These are phyloP conservation scores for Belonocnema kinseyi DNA, from an alignment of 1,140 invertebrate species.

Conservation along the genomic window DNA sequence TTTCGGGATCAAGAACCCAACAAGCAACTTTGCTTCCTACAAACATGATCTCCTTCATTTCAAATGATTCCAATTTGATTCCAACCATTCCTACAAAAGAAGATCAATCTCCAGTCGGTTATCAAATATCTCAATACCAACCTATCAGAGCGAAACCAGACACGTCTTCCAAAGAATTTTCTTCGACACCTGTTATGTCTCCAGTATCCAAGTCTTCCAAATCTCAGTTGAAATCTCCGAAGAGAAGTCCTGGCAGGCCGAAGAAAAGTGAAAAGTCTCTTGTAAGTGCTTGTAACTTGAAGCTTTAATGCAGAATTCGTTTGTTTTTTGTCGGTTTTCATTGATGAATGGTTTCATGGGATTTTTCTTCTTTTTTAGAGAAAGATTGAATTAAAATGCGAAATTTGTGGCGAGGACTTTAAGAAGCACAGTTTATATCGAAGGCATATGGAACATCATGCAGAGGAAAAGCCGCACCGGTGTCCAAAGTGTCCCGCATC, in stretches of 20 bases:
- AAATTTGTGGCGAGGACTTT: slow-evolving; percentile 77
- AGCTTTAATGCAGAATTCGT: not conserved
- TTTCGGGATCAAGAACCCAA: not conserved
- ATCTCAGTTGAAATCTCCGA: slow-evolving; percentile 34
- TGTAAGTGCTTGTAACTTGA: slow-evolving; percentile 25
- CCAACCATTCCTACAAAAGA: not conserved
- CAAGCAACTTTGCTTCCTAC: slow-evolving; percentile 4
- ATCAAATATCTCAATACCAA: slow-evolving; percentile 10
- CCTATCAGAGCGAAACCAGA: slow-evolving; percentile 29
- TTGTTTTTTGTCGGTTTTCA: slow-evolving; percentile 19
- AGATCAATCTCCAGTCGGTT: slow-evolving; percentile 4
- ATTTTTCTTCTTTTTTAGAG: slow-evolving; percentile 22
- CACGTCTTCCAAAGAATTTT: slow-evolving; percentile 32
- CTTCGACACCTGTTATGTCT: slow-evolving; percentile 8
- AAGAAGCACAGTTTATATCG: slow-evolving; percentile 75
- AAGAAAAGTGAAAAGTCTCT: slow-evolving; percentile 51
- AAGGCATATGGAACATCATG: slow-evolving; percentile 78
- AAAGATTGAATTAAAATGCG: slow-evolving; percentile 75
- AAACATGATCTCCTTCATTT: slow-evolving; percentile 17
- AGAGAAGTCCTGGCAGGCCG: slow-evolving; percentile 57
- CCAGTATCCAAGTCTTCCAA: slow-evolving; percentile 11
- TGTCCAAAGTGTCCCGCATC: slow-evolving; percentile 79
- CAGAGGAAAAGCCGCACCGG: slow-evolving; percentile 79
- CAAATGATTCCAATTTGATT: not conserved
- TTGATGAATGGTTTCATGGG: slow-evolving; percentile 1